Base-by-base conservation (phyloP, 2,113 vertebrate species). In the Motacilla tschutschensis region DNA sequence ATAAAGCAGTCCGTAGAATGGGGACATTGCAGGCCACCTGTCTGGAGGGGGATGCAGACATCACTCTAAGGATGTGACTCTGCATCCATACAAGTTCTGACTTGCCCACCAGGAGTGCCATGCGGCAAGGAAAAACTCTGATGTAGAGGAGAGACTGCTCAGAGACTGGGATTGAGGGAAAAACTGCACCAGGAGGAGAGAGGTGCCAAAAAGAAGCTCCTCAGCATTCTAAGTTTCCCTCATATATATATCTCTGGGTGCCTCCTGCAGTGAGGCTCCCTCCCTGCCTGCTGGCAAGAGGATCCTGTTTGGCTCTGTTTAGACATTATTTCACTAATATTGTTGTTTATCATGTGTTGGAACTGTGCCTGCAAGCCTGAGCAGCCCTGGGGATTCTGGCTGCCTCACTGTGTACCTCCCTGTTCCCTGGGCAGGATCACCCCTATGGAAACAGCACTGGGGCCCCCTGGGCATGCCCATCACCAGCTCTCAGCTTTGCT, bases 231-330 rank as follows among this genome's bases (percentile, higher is more conserved):
- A 7, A 50, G 3, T 36, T 78, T 85, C 24, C 38, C 46, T 86
- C 0, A 0, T 38, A 5, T 0, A 1, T 0, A 8, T 10, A 2
- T 81, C 28, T 53, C 70, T 25, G 66, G 33, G 36, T 21, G 60
- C 81, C 55, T 85, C 90, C 81, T 81, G 88, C 72, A 63, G 93
- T 0, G 72, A 93, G 64, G 18, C 48, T 70, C 75, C 53, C 29
- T 72, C 58, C 63, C 64, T 63, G 80, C 74, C 66, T 89, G 66
- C 75, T 93, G 81, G 86, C 91, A 88, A 55, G 36, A 91, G 75
- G 60, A 76, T 85, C 63, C 71, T 17, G 3, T 70, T 91, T 93
- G 88, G 78, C 70, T 92, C 66, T 72, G 44, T 81, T 91, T 63
- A 73, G 53, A 65, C 17, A 17, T 69, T 73, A 72, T 88, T 94